Evolutionary conservation across 2,113 vertebrate species (phyloP), one percentile per base, ranked within the genome.

Genomic region (Callopanchax toddi): DNA sequence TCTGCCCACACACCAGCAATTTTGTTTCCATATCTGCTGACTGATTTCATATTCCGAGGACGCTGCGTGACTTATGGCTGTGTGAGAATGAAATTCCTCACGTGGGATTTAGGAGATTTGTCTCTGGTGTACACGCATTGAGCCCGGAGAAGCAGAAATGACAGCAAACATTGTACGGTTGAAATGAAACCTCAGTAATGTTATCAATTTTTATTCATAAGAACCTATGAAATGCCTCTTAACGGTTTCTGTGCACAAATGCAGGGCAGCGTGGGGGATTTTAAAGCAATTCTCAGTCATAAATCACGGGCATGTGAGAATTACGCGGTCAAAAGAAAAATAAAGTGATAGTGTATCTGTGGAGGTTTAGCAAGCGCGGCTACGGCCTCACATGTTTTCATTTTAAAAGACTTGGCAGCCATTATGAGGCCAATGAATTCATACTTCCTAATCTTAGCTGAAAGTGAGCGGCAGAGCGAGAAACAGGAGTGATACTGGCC

Each of bases 121-220:
- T 84, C 85, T 82, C 77, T 61, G 44, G 83, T 73, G 82, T 29
- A 58, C 60, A 66, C 64, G 76, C 39, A 57, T 15, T 45, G 50
- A 60, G 67, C 44, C 82, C 16, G 1, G 21, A 78, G 71, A 72
- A 68, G 57, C 44, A 79, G 76, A 62, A 84, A 81, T 81, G 86
- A 85, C 85, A 87, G 73, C 69, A 82, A n/a, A 70, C 74, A 82
- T 88, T 83, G 77, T 77, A 85, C 67, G 84, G 73, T 58, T 82
- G 73, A 83, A 86, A 88, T 85, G 71, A 86, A 80, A 68, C 60
- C 62, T 43, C 67, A 71, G 71, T 84, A 82, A 84, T 81, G 75
- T 74, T 77, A 84, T 84, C 76, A 73, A 71, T 88, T 86, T 76
- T 79, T 80, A 88, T 90, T 86, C 85, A 82, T 72, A 82, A 66